Conservation (phyloP, 2,888 invertebrate species). For the Aleiodes alternator region DNA sequence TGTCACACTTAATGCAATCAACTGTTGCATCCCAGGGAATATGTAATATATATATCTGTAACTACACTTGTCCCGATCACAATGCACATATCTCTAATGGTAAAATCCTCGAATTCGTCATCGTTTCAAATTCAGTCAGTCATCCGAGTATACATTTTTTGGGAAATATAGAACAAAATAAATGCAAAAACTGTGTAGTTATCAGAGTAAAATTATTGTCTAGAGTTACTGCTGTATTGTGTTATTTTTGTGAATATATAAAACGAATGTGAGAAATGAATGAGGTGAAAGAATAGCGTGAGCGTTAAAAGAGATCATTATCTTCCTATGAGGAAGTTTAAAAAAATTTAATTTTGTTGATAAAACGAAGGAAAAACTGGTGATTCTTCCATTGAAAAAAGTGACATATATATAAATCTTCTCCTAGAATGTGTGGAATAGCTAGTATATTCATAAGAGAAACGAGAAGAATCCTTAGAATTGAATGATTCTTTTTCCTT, state of each 20-base stretch:
- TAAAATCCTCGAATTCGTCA: background rate
- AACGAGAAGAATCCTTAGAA: background rate
- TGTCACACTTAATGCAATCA: constrained; percentile 31
- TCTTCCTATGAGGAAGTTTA: background rate
- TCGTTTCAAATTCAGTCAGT: constrained; percentile 15
- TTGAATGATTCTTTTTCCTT: constrained; percentile 2
- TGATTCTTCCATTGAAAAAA: background rate
- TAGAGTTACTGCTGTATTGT: background rate
- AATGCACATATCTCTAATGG: constrained; percentile 25
- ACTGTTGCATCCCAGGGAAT: constrained; percentile 31
- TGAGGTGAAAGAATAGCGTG: background rate
- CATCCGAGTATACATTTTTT: background rate
- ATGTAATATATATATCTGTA: constrained; percentile 30
- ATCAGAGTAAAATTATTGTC: background rate
- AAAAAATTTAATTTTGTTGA: constrained; percentile 6
- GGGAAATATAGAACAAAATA: background rate
- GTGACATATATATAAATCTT: background rate
- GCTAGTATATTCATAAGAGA: background rate
- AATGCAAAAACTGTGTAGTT: background rate
- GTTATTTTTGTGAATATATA: constrained; percentile 17
- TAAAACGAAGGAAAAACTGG: constrained; percentile 1
- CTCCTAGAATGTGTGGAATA: background rate
- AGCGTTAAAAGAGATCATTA: background rate
- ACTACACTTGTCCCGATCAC: constrained; percentile 12
- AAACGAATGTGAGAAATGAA: background rate